phyloP scores from a whole-genome alignment of 64 coral and sea anemone species.

The Exaiptasia diaphana region DNA sequence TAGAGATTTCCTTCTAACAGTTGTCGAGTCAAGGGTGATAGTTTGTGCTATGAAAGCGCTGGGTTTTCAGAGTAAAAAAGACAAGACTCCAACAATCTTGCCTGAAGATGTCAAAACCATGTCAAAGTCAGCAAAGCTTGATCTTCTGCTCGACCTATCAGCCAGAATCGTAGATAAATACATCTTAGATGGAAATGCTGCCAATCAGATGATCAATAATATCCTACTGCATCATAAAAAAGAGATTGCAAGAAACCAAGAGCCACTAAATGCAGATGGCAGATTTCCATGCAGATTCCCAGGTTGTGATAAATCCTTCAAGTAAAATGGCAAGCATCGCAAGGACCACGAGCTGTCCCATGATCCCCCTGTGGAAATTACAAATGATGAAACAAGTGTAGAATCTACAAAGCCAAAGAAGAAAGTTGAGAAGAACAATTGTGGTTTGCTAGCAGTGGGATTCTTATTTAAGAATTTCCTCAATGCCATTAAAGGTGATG shows the following conservation, averaged over 20 bases:
- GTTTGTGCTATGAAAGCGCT: constrained; percentile 22
- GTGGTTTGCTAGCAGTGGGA: too few relatives aligned
- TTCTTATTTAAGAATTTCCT: too few relatives aligned
- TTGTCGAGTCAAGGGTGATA: constrained; percentile 11
- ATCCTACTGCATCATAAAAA: constrained; percentile 11
- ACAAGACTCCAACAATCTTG: background rate
- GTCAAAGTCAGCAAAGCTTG: constrained; percentile 28
- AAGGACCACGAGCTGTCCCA: constrained; percentile 35
- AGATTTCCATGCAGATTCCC: constrained; percentile 70
- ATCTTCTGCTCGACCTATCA: constrained; percentile 1
- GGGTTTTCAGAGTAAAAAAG: background rate
- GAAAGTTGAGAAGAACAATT: too few relatives aligned
- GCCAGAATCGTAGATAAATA: constrained; percentile 20
- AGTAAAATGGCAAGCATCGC: constrained; percentile 33
- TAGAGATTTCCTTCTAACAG: constrained; percentile 34
- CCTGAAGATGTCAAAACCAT: background rate
- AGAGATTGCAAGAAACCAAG: constrained; percentile 23
- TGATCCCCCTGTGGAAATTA: constrained; percentile 39
- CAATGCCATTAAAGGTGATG: too few relatives aligned
- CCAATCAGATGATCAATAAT: background rate
- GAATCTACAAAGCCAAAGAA: too few relatives aligned
- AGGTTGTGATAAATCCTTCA: constrained; percentile 34
- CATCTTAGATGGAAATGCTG: background rate
- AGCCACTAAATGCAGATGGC: constrained; percentile 52
- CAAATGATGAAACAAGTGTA: too few relatives aligned